Evolutionary conservation across 2,797 vertebrate genomes (phyloP).

Genomic region (Cossypha dichroa): DNA sequence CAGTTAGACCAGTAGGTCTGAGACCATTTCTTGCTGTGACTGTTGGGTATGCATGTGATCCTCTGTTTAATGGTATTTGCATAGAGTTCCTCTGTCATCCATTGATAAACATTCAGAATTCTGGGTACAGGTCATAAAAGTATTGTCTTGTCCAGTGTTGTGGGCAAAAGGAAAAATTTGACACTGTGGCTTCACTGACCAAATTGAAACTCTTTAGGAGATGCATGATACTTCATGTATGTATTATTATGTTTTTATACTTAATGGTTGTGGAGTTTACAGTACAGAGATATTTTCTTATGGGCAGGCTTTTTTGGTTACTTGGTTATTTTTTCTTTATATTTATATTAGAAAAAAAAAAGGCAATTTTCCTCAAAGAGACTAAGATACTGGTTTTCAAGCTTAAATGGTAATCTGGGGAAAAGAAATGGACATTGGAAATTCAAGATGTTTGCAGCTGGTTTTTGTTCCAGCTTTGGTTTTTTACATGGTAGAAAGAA

Average conservation of each 20-base stretch:
- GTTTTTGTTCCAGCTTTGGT: not conserved
- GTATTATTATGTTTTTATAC: not conserved
- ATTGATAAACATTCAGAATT: not conserved
- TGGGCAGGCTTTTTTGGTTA: not conserved
- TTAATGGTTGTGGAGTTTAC: not conserved
- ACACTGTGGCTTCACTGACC: not conserved
- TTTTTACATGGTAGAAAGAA: not conserved
- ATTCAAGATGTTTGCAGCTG: not conserved
- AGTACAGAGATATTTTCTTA: not conserved
- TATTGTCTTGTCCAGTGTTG: not conserved
- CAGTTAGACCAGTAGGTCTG: not conserved
- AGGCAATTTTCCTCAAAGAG: not conserved
- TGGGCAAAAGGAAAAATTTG: not conserved
- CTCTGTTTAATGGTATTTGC: not conserved
- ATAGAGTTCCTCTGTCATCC: not conserved
- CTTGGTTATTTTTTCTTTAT: not conserved
- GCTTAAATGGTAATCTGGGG: not conserved
- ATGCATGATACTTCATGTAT: not conserved
- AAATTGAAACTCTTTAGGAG: not conserved
- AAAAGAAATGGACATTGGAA: not conserved
- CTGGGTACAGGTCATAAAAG: not conserved
- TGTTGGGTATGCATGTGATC: rapidly evolving
- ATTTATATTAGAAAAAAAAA: not conserved
- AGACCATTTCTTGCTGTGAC: not conserved
- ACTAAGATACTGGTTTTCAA: not conserved